Percentiles rank a stretch among this genome's conserved stretches.
Evolutionary conservation across 2,113 vertebrate genomes (phyloP).

Genomic region (Podilymbus podiceps): DNA sequence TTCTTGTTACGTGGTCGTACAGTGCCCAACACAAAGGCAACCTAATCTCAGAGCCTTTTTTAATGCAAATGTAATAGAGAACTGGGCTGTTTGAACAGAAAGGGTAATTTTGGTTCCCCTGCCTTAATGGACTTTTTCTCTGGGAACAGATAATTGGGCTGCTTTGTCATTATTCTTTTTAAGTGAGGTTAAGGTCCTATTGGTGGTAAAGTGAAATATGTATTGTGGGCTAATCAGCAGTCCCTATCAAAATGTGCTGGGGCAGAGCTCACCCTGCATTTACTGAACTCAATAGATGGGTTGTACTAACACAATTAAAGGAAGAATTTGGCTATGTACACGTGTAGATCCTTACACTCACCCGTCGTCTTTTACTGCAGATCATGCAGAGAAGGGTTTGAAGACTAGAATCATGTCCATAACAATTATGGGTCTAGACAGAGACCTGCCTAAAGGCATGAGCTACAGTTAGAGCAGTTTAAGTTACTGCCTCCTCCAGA

Average conservation of each 20-base stretch:
- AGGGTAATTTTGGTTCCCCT: constrained; percentile 52
- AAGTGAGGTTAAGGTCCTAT: constrained; percentile 54
- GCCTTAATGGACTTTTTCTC: constrained; percentile 20
- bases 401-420: not conserved
- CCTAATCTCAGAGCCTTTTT: constrained; percentile 34
- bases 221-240: constrained; percentile 47
- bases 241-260: not conserved
- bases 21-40: constrained; percentile 38
- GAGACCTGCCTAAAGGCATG: not conserved
- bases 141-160: constrained; percentile 49
- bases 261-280: constrained; percentile 33
- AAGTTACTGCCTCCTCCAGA: not conserved
- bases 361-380: not conserved
- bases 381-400: not conserved
- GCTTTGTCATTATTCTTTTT: constrained; percentile 50
- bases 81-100: constrained; percentile 43
- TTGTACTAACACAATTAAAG: constrained; percentile 21
- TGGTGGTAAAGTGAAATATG: not conserved
- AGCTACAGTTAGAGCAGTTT: not conserved
- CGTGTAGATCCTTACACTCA: not conserved
- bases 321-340: not conserved
- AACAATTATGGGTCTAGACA: constrained; percentile 23
- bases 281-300: not conserved
- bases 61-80: constrained; percentile 55
- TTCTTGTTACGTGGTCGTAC: not conserved